phyloP scores from a whole-genome alignment of 2,888 invertebrate species.

The Rhabditoides inermis region DNA sequence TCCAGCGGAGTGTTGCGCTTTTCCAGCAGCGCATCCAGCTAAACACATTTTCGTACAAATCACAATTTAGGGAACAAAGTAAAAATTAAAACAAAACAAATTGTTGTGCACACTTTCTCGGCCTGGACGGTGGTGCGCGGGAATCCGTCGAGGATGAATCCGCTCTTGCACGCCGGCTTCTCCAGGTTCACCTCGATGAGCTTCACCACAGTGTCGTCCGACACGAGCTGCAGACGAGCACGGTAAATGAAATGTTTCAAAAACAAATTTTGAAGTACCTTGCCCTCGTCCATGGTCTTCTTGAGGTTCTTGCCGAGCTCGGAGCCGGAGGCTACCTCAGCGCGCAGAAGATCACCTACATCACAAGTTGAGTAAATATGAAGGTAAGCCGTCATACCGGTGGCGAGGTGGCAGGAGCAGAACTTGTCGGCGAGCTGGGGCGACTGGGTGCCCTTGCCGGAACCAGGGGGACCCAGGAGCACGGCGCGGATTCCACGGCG shows the following conservation, averaged over 20 bases:
- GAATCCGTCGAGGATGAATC: conserved; percentile 90
- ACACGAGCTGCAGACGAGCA: too few relatives aligned
- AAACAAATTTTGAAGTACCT: too few relatives aligned
- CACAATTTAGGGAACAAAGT: neutral
- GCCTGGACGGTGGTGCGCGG: conserved; percentile 88
- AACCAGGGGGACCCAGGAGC: conserved; percentile 86
- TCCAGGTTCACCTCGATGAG: conserved; percentile 67
- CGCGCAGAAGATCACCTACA: conserved; percentile 79
- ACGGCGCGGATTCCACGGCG: conserved; percentile 58
- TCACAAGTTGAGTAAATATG: too few relatives aligned
- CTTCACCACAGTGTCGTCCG: conserved; percentile 81
- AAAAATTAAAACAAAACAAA: neutral
- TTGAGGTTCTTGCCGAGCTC: conserved; percentile 74
- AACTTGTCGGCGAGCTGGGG: conserved; percentile 76
- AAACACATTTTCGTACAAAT: neutral
- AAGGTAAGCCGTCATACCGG: too few relatives aligned
- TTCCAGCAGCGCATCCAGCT: conserved; percentile 72
- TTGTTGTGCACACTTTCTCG: conserved; percentile 65
- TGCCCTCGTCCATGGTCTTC: conserved; percentile 75
- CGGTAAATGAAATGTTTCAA: too few relatives aligned
- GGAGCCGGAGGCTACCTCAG: conserved; percentile 82
- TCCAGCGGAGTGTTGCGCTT: conserved; percentile 73
- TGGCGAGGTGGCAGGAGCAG: conserved; percentile 86
- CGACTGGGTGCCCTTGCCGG: conserved; percentile 97
- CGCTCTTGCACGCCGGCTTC: conserved; percentile 78